These are phyloP conservation scores for Leucozona laternaria DNA, from an alignment of 2,888 invertebrate genomes.

Conservation along the genomic window DNA sequence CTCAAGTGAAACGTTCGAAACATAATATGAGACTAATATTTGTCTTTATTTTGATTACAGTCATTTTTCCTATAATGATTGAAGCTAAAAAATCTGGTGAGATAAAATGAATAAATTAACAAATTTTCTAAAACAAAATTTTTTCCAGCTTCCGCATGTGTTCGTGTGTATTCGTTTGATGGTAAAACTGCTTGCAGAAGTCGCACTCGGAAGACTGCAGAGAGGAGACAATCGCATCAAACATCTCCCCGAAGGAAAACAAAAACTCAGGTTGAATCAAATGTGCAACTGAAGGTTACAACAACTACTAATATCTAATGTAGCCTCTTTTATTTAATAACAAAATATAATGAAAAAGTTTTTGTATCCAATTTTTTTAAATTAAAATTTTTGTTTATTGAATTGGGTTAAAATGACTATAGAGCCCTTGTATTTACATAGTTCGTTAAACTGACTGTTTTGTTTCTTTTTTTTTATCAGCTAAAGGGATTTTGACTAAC, in stretches of 20 bases:
- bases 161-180: background rate
- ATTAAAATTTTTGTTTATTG: no score
- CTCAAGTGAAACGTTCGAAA: background rate
- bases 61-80: background rate
- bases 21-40: slow-evolving; percentile 4
- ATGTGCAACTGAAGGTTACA: background rate
- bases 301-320: no score
- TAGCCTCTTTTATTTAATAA: no score
- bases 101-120: background rate
- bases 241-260: background rate
- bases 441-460: no score
- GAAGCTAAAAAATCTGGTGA: slow-evolving; percentile 24
- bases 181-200: slow-evolving; percentile 2
- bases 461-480: no score
- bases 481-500: no score
- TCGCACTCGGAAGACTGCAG: background rate
- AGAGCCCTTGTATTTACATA: no score
- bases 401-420: no score
- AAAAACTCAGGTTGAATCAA: background rate
- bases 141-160: background rate
- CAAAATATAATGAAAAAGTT: no score
- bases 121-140: background rate
- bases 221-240: background rate
- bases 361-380: no score
- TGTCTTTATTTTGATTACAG: background rate